Percentiles rank a stretch among this genome's conserved stretches.
Evolutionary conservation across 2,888 invertebrate species (phyloP).

Genomic region (Hesperia comma): DNA sequence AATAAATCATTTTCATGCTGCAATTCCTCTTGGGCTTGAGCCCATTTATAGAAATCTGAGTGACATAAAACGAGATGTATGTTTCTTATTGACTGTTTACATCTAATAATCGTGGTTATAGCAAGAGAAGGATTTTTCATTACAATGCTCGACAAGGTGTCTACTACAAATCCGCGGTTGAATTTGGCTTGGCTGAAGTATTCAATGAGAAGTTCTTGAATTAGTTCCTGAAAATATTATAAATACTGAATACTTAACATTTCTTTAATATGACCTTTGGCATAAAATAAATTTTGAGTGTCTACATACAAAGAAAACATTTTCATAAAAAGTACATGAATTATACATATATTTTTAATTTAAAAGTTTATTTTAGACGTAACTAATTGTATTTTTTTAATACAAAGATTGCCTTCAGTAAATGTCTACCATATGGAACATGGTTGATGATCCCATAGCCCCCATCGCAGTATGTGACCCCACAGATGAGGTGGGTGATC

Average conservation of each 20-base stretch:
- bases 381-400: too few species aligned
- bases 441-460: conserved; percentile 64
- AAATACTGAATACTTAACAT: not conserved
- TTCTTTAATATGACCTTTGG: not conserved
- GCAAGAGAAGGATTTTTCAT: conserved; percentile 61
- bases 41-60: conserved; percentile 71
- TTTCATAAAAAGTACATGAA: too few species aligned
- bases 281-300: not conserved
- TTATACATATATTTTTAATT: too few species aligned
- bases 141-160: conserved; percentile 66
- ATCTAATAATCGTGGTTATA: conserved; percentile 65
- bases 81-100: conserved; percentile 64
- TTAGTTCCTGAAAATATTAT: conserved; percentile 58
- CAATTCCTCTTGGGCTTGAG: conserved; percentile 62
- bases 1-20: conserved; percentile 60
- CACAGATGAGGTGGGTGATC: conserved; percentile 56
- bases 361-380: too few species aligned
- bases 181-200: conserved; percentile 62
- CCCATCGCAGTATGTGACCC: conserved; percentile 56
- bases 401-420: too few species aligned
- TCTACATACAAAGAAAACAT: not conserved
- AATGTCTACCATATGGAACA: conserved; percentile 66
- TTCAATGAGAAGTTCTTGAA: conserved; percentile 65
- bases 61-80: conserved; percentile 71
- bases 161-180: conserved; percentile 68